These are phyloP conservation scores for Podilymbus podiceps DNA, from an alignment of 2,113 vertebrate species.

Conservation along the genomic window DNA sequence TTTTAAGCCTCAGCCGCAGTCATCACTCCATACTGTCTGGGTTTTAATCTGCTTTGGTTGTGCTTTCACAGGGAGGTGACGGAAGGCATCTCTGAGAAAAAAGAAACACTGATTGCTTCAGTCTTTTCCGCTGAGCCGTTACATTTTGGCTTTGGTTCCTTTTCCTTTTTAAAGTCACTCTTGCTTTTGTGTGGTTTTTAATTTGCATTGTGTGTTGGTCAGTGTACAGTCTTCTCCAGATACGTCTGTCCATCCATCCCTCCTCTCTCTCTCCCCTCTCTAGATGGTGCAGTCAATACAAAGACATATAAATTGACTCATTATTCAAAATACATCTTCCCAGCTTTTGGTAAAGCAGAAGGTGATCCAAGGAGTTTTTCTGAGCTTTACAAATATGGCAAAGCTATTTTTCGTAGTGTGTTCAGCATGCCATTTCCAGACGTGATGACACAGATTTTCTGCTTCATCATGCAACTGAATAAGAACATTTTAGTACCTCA, in stretches of 20 bases:
- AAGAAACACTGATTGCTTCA: not conserved
- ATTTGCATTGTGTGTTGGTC: not conserved
- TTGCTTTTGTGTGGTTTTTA: not conserved
- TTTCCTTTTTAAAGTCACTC: not conserved
- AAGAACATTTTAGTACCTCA: not conserved
- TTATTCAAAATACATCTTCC: not conserved
- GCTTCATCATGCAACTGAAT: not conserved
- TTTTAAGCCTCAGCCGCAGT: not conserved
- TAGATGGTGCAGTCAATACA: not conserved
- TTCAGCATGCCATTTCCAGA: not conserved
- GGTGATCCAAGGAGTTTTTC: not conserved
- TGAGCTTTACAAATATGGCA: not conserved
- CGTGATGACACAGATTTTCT: not conserved
- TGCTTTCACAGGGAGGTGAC: not conserved
- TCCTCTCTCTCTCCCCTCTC: not conserved
- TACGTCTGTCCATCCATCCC: not conserved
- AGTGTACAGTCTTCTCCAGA: not conserved
- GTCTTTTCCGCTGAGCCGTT: not conserved
- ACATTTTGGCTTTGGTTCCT: not conserved
- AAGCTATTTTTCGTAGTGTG: not conserved
- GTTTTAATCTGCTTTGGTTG: not conserved
- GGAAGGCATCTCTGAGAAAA: not conserved
- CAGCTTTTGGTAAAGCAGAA: not conserved
- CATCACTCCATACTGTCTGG: not conserved
- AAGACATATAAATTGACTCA: not conserved